These are phyloP conservation scores for Porites australiensis DNA, from an alignment of 64 coral and sea anemone species.

Conservation along the genomic window DNA sequence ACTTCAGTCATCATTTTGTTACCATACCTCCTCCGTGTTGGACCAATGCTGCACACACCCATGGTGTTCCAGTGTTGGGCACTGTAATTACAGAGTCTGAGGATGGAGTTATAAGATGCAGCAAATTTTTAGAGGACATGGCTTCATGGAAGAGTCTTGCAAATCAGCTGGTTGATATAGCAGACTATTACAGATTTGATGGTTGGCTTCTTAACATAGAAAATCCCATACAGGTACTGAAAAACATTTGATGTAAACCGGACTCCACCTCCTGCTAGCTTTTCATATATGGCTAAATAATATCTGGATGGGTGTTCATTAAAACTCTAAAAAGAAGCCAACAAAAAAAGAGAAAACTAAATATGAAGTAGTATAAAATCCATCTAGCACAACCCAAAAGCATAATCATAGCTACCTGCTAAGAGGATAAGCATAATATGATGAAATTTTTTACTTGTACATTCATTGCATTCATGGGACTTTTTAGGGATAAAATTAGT, in stretches of 20 bases:
- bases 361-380: too few relatives aligned
- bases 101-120: conserved; percentile 82
- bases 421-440: too few relatives aligned
- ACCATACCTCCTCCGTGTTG: conserved; percentile 95
- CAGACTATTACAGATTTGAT: conserved; percentile 98
- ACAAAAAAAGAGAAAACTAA: too few relatives aligned
- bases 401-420: too few relatives aligned
- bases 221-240: conserved; percentile 95
- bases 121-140: conserved; percentile 72
- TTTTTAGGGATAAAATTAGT: too few relatives aligned
- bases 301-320: too few relatives aligned
- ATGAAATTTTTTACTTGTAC: too few relatives aligned
- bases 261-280: neutral
- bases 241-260: neutral
- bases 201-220: conserved; percentile 98
- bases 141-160: conserved; percentile 63
- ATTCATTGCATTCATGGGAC: too few relatives aligned
- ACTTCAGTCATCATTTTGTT: conserved; percentile 98
- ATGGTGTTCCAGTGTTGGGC: conserved; percentile 91
- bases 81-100: conserved; percentile 94
- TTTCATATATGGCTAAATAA: neutral
- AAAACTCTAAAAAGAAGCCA: too few relatives aligned
- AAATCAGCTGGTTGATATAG: conserved; percentile 88
- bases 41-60: conserved; percentile 98
- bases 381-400: too few relatives aligned